Evolutionary conservation across 2,888 invertebrate genomes (phyloP).

Genomic region (Gymnosoma rotundatum): DNA sequence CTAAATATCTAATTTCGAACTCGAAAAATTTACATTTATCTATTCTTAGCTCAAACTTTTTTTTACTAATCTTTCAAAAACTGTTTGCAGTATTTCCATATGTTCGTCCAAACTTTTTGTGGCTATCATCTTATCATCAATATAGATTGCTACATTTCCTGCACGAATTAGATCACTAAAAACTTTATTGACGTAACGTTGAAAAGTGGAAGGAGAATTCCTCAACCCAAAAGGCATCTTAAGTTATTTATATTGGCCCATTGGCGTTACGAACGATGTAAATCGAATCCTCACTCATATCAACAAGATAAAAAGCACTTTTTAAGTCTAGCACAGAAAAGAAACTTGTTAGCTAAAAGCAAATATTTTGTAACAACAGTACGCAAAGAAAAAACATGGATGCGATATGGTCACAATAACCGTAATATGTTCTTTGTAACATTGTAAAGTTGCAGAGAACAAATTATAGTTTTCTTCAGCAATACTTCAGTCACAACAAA

Average conservation of each 20-base stretch:
- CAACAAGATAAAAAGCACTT: conserved; percentile 46
- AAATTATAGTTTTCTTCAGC: too few relatives aligned
- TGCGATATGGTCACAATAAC: too few relatives aligned
- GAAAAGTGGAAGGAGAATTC: conserved; percentile 57
- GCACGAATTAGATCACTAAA: conserved; percentile 48
- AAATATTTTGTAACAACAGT: too few relatives aligned
- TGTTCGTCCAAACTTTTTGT: conserved; percentile 16
- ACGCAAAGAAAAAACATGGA: too few relatives aligned
- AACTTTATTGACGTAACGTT: conserved; percentile 54
- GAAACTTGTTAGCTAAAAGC: too few relatives aligned
- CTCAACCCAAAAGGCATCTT: conserved; percentile 64
- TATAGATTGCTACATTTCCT: conserved; percentile 45
- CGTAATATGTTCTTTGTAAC: too few relatives aligned
- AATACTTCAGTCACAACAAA: too few relatives aligned
- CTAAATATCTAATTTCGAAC: too few relatives aligned
- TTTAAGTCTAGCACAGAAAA: conserved; percentile 55
- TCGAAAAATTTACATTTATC: conserved; percentile 45
- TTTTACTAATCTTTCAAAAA: background rate
- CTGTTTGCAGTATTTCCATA: background rate
- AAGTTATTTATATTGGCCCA: conserved; percentile 63
- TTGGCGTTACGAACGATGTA: conserved; percentile 57
- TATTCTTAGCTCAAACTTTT: background rate
- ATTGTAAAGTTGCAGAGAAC: too few relatives aligned
- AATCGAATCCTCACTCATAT: conserved; percentile 51
- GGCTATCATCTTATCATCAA: conserved; percentile 65